These are phyloP conservation scores for Biston stratarius DNA, from an alignment of 2,888 invertebrate species.

Conservation along the genomic window DNA sequence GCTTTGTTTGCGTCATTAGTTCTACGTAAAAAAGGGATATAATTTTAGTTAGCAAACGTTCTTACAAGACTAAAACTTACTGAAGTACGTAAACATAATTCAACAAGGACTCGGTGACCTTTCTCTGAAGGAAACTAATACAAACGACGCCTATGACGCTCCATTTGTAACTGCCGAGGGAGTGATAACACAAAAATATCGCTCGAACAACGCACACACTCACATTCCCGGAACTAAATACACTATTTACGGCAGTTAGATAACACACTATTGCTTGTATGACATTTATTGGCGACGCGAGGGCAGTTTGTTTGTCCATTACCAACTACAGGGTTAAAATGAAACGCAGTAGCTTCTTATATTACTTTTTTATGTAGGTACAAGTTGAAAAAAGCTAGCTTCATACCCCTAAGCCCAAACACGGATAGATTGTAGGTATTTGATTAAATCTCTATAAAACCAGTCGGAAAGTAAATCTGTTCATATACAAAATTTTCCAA, in stretches of 20 bases:
- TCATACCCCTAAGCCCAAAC: no score
- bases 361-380: no score
- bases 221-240: conserved; percentile 41
- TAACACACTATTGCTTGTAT: conserved; percentile 39
- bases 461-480: no score
- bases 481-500: no score
- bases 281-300: conserved; percentile 46
- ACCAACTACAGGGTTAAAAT: background rate
- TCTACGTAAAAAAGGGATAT: no score
- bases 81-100: background rate
- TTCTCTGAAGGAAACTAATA: conserved; percentile 19
- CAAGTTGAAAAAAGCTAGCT: no score
- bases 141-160: conserved; percentile 20
- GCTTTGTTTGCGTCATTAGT: no score
- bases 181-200: conserved; percentile 32
- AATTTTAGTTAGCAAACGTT: no score
- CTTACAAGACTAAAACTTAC: no score
- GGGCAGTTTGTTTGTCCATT: conserved; percentile 45
- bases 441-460: no score
- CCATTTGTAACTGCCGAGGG: conserved; percentile 20
- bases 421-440: no score
- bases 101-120: conserved; percentile 4
- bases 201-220: conserved; percentile 38
- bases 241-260: conserved; percentile 44
- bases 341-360: background rate